A percentile compares a stretch with the other conserved stretches of the same genome.
phyloP scores from a whole-genome alignment of 2,888 invertebrate species.

The Exocentrus adspersus region DNA sequence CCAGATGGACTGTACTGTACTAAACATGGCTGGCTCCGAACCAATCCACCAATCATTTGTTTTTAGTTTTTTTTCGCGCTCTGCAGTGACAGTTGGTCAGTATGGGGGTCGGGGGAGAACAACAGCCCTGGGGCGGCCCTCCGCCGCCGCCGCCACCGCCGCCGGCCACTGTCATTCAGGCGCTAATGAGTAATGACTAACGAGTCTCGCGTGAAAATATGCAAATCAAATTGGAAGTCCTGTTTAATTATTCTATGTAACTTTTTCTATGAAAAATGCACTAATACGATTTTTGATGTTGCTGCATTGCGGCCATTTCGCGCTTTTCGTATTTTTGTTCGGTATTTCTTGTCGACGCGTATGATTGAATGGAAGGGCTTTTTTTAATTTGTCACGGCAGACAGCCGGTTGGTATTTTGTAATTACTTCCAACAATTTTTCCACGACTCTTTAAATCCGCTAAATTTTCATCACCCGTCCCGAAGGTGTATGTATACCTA shows the following conservation, averaged over 20 bases:
- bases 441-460: neutral
- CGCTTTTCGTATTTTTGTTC: constrained; percentile 33
- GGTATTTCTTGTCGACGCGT: constrained; percentile 41
- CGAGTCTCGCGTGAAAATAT: constrained; percentile 65
- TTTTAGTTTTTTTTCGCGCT: constrained; percentile 58
- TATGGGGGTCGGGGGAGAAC: constrained; percentile 46
- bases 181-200: constrained; percentile 65
- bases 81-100: constrained; percentile 61
- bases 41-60: constrained; percentile 63
- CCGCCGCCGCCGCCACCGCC: constrained; percentile 38
- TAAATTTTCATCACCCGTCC: neutral
- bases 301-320: constrained; percentile 41
- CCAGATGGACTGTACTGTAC: constrained; percentile 50
- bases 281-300: constrained; percentile 55
- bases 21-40: constrained; percentile 61
- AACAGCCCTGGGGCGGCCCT: constrained; percentile 35
- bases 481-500: neutral
- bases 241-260: constrained; percentile 62
- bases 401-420: constrained; percentile 18
- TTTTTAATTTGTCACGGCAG: constrained; percentile 34
- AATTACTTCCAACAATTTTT: constrained; percentile 6
- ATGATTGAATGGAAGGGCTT: constrained; percentile 44
- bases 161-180: constrained; percentile 60
- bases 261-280: constrained; percentile 55
- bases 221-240: constrained; percentile 65